These are phyloP conservation scores for Chaetops frenatus DNA, from an alignment of 2,113 vertebrate species.

Conservation along the genomic window DNA sequence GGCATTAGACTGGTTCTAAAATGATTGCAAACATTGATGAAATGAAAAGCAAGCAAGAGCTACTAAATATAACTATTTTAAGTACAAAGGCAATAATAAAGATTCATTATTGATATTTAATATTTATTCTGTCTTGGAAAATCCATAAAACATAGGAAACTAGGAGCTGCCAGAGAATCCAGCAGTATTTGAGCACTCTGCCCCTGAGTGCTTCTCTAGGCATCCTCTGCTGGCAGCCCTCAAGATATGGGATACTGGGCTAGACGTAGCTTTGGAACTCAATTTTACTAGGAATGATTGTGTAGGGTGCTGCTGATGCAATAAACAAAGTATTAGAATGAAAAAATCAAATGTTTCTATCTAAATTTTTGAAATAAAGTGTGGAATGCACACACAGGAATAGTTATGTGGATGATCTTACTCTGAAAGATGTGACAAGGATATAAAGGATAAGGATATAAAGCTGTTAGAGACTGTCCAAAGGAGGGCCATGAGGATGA, in stretches of 20 bases:
- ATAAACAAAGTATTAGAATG: background rate
- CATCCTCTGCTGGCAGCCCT: background rate
- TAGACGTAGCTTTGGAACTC: background rate
- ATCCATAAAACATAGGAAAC: background rate
- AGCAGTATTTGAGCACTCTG: background rate
- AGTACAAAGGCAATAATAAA: background rate
- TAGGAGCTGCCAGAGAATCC: background rate
- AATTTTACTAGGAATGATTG: background rate
- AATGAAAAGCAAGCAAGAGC: background rate
- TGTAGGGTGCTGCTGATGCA: background rate
- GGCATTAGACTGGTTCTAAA: background rate
- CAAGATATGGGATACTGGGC: background rate
- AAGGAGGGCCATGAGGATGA: background rate
- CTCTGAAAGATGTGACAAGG: background rate
- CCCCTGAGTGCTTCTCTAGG: background rate
- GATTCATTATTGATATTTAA: background rate
- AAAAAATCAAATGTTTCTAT: background rate
- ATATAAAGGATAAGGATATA: background rate
- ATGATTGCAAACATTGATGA: background rate
- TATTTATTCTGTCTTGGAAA: background rate
- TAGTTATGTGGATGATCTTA: background rate
- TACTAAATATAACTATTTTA: background rate
- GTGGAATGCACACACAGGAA: background rate
- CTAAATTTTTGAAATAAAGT: background rate
- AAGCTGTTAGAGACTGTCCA: background rate